Conservation (phyloP, 2,888 invertebrate genomes). For the Agrochola circellaris region DNA sequence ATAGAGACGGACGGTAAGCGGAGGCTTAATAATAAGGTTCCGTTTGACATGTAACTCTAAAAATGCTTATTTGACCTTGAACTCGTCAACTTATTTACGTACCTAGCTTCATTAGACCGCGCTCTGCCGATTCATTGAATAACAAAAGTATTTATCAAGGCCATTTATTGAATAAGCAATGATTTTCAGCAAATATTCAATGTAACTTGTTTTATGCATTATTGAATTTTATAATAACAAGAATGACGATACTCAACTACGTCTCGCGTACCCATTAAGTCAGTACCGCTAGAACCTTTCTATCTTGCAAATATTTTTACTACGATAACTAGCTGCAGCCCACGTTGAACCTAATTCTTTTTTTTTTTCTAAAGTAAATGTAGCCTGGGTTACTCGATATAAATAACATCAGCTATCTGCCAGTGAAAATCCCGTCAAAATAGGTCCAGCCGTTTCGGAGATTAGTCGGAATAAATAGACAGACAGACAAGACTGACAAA, state of each 20-base stretch:
- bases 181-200: slow-evolving; percentile 26
- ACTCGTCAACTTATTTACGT: slow-evolving; percentile 2
- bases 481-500: too few relatives aligned
- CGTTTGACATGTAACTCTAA: neutral
- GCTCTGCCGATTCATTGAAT: slow-evolving; percentile 39
- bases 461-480: too few relatives aligned
- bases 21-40: too few relatives aligned
- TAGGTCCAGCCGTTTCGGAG: too few relatives aligned
- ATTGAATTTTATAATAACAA: slow-evolving; percentile 1
- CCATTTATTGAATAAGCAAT: slow-evolving; percentile 43
- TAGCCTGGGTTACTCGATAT: too few relatives aligned
- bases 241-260: neutral
- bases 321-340: too few relatives aligned
- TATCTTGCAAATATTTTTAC: neutral
- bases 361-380: too few relatives aligned
- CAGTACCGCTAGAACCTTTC: neutral
- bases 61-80: slow-evolving; percentile 33
- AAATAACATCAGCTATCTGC: too few relatives aligned
- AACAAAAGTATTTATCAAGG: slow-evolving; percentile 43
- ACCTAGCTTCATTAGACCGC: slow-evolving; percentile 16
- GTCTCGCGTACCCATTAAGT: neutral
- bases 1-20: too few relatives aligned
- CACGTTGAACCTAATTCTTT: too few relatives aligned
- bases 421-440: too few relatives aligned
- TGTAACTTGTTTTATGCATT: slow-evolving; percentile 13